Percentiles rank a stretch among this genome's conserved stretches.
Evolutionary conservation across 2,888 invertebrate genomes (phyloP).

Genomic region (Rhamphomyia laevipes): DNA sequence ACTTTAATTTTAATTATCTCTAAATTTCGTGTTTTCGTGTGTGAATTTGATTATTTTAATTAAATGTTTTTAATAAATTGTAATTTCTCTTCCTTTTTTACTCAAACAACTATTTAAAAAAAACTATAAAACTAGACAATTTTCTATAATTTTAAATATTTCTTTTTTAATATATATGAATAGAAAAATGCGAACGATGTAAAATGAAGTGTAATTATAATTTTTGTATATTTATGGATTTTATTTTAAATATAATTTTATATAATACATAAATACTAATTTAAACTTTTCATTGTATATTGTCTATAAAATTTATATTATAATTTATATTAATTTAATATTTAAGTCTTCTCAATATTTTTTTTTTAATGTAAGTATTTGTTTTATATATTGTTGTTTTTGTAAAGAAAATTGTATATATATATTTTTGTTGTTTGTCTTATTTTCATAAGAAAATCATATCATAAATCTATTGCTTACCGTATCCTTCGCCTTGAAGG

Average conservation of each 20-base stretch:
- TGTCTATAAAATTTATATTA: slow-evolving; percentile 6
- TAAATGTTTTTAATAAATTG: too few relatives aligned
- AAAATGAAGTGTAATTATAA: not conserved
- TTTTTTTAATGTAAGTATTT: slow-evolving; percentile 22
- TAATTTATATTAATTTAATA: slow-evolving; percentile 10
- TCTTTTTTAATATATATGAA: too few relatives aligned
- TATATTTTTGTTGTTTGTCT: too few relatives aligned
- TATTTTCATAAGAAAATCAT: slow-evolving; percentile 3
- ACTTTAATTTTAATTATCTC: too few relatives aligned
- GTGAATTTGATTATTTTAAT: too few relatives aligned
- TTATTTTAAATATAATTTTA: not conserved
- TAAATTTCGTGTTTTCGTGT: too few relatives aligned
- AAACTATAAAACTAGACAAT: too few relatives aligned
- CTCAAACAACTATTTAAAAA: too few relatives aligned
- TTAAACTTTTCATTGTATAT: slow-evolving; percentile 6
- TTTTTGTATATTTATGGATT: not conserved
- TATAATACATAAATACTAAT: not conserved
- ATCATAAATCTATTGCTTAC: slow-evolving; percentile 60
- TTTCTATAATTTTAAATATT: too few relatives aligned
- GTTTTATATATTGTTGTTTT: slow-evolving; percentile 21
- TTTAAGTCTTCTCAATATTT: slow-evolving; percentile 2
- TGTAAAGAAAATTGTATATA: too few relatives aligned
- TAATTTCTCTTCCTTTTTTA: too few relatives aligned
- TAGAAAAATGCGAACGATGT: too few relatives aligned
- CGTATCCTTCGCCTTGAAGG: slow-evolving; percentile 96